These are phyloP conservation scores for Pteropus alecto DNA, from an alignment of 2,113 vertebrate species.

Conservation along the genomic window DNA sequence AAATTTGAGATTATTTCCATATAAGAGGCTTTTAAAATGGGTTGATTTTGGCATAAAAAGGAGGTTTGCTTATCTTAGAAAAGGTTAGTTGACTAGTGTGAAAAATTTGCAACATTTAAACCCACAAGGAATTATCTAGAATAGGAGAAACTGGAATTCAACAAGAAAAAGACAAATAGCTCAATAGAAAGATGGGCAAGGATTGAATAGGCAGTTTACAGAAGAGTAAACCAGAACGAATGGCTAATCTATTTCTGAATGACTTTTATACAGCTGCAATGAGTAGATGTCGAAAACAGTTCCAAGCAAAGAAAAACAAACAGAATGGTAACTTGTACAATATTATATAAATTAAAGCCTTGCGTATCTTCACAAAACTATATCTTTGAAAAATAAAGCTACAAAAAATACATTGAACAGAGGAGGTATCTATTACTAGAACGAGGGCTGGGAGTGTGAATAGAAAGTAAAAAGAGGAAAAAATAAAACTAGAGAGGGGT, in stretches of 20 bases:
- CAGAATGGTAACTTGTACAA: neutral
- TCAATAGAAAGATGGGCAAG: neutral
- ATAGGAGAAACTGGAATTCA: neutral
- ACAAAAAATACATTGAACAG: neutral
- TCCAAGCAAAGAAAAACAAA: neutral
- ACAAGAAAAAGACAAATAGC: neutral
- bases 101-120: conserved; percentile 7
- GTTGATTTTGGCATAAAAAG: neutral
- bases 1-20: neutral
- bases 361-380: neutral
- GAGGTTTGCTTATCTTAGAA: conserved; percentile 5
- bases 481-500: neutral
- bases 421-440: neutral
- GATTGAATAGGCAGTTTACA: neutral
- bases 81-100: neutral
- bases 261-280: neutral
- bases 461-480: neutral
- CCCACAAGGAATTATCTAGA: neutral
- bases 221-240: neutral
- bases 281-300: neutral
- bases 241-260: neutral
- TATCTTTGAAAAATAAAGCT: neutral
- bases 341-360: neutral
- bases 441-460: neutral
- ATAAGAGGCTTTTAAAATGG: neutral